A percentile compares a stretch with the other conserved stretches of the same genome.
Conservation (phyloP, 2,797 vertebrate genomes). For the Peromyscus attwateri region DNA sequence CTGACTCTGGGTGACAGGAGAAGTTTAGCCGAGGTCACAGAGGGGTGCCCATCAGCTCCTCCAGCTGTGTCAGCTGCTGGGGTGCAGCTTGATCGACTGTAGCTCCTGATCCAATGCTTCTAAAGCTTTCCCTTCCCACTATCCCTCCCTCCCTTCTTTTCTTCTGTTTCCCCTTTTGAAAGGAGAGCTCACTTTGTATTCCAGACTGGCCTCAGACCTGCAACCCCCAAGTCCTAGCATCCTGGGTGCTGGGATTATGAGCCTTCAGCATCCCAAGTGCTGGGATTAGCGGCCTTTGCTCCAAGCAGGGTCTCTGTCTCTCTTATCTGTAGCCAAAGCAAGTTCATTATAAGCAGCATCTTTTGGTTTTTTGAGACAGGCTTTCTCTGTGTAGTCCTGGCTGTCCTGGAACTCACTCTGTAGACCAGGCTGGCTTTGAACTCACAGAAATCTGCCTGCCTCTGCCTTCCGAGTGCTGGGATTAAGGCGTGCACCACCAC, state of each 20-base stretch:
- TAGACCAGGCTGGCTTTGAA: neutral
- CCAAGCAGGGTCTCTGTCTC: neutral
- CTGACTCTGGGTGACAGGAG: neutral
- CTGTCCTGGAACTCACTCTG: neutral
- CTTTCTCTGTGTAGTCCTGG: neutral
- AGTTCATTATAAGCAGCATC: neutral
- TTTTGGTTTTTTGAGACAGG: neutral
- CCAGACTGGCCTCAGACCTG: neutral
- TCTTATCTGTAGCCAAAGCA: neutral
- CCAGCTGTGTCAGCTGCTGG: neutral
- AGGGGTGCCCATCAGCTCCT: neutral
- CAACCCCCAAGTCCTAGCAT: no score
- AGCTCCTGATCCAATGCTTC: neutral
- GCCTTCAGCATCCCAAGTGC: neutral
- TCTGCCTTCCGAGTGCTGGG: neutral
- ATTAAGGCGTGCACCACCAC: neutral
- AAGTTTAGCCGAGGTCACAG: neutral
- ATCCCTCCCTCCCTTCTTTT: neutral
- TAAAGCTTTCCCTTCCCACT: neutral
- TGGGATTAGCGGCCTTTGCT: neutral
- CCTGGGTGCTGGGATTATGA: neutral
- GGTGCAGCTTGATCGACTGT: neutral
- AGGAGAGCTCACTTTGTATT: neutral
- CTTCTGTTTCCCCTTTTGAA: neutral
- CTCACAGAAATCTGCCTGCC: neutral